phyloP scores from a whole-genome alignment of 2,797 vertebrate species.

The Lophius americanus region DNA sequence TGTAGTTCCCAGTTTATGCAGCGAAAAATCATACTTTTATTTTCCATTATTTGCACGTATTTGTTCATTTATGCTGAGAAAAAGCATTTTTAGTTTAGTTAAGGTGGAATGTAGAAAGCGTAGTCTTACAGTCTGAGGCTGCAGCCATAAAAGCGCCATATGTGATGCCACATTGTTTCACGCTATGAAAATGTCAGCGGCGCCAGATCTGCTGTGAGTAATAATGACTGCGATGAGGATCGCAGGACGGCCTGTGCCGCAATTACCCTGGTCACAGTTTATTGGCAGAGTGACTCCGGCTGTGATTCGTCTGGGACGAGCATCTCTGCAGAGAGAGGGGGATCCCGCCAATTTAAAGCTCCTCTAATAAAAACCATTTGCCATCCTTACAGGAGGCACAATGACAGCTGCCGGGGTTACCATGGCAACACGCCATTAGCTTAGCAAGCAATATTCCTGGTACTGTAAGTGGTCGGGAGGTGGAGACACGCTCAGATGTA shows the following conservation, averaged over 20 bases:
- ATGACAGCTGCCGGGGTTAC: constrained; percentile 85
- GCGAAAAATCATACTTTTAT: background rate
- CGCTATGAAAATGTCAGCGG: constrained; percentile 49
- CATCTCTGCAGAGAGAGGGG: constrained; percentile 82
- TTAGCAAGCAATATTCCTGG: constrained; percentile 69
- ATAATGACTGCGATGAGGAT: constrained; percentile 65
- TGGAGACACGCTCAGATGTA: constrained; percentile 10
- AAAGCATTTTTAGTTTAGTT: too few relatives aligned
- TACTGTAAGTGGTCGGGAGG: constrained; percentile 47
- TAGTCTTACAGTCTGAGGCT: constrained; percentile 27
- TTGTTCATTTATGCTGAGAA: too few relatives aligned
- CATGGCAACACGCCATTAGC: constrained; percentile 75
- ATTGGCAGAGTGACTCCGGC: constrained; percentile 82
- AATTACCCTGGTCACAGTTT: constrained; percentile 88
- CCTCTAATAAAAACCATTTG: constrained; percentile 90
- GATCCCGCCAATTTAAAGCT: constrained; percentile 85
- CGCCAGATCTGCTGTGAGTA: constrained; percentile 54
- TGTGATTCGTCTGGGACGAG: constrained; percentile 87
- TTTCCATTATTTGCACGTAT: too few relatives aligned
- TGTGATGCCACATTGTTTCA: constrained; percentile 46
- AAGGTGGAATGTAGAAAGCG: background rate
- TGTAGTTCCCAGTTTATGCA: too few relatives aligned
- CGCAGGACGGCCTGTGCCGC: constrained; percentile 68
- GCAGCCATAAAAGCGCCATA: constrained; percentile 32
- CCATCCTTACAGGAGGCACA: constrained; percentile 84